Conservation (phyloP, 2,113 vertebrate species). For the Ciconia stormi region DNA sequence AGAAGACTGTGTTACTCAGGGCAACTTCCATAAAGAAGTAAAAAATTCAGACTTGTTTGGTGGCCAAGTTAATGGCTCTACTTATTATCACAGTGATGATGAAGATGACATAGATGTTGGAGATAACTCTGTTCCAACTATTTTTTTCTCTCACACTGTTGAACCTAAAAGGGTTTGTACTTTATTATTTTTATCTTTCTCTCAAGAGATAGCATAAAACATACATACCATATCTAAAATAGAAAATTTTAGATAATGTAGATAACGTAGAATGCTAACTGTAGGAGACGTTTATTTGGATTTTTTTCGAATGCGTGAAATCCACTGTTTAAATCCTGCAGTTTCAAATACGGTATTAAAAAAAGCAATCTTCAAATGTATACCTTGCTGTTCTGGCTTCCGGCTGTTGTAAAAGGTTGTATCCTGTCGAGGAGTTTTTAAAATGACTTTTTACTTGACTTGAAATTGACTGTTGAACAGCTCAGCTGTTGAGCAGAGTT, state of each 20-base stretch:
- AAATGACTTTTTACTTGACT: neutral
- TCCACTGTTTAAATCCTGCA: neutral
- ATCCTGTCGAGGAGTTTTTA: neutral
- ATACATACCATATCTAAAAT: neutral
- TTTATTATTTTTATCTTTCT: neutral
- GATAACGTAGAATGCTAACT: neutral
- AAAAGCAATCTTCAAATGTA: neutral
- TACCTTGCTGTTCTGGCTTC: neutral
- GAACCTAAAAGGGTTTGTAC: conserved; percentile 92
- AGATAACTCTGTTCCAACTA: conserved; percentile 82
- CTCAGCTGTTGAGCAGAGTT: neutral
- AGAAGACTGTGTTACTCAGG: conserved; percentile 49
- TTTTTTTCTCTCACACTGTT: conserved; percentile 93
- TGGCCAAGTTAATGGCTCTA: conserved; percentile 62
- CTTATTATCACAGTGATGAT: conserved; percentile 63
- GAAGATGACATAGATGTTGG: conserved; percentile 50
- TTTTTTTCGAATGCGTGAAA: neutral
- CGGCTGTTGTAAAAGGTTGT: neutral
- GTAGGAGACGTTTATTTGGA: neutral
- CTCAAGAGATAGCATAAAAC: neutral
- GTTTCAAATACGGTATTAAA: neutral
- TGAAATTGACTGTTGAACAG: neutral
- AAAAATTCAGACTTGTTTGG: conserved; percentile 24
- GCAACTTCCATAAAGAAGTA: neutral
- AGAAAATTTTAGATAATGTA: neutral